Evolutionary conservation across 2,888 invertebrate species (phyloP).

Genomic region (Mimachlamys varia): DNA sequence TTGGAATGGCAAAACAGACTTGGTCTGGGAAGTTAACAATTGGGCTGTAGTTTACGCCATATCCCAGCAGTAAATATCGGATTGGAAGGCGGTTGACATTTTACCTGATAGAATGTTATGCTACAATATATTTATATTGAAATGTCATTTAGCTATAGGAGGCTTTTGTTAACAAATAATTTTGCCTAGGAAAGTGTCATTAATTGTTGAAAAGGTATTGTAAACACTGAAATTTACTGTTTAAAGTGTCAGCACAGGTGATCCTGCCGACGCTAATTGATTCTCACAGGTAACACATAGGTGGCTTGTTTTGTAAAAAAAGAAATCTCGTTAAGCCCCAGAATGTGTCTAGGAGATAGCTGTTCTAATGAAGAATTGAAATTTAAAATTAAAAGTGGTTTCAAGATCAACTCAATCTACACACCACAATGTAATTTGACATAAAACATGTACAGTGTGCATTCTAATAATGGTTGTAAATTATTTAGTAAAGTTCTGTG

Average conservation of each 20-base stretch:
- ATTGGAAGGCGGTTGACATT: not conserved
- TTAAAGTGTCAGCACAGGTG: constrained; percentile 24
- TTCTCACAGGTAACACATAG: constrained; percentile 8
- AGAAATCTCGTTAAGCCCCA: not conserved
- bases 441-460: not conserved
- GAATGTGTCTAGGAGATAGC: not conserved
- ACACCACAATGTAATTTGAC: no score
- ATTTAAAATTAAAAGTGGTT: not conserved
- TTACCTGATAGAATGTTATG: not conserved
- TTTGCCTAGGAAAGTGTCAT: not conserved
- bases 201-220: constrained; percentile 21
- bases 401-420: not conserved
- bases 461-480: not conserved
- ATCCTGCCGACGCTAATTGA: not conserved
- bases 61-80: not conserved
- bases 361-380: not conserved
- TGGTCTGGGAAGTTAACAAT: not conserved
- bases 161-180: not conserved
- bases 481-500: no score
- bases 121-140: constrained; percentile 23
- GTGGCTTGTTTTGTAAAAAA: not conserved
- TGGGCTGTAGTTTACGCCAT: not conserved
- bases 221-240: not conserved
- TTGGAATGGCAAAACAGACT: not conserved
- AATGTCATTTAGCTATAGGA: constrained; percentile 16